Percentiles rank a stretch among this genome's conserved stretches.
phyloP scores from a whole-genome alignment of 2,797 vertebrate species.

The Gymnopithys bicolor region DNA sequence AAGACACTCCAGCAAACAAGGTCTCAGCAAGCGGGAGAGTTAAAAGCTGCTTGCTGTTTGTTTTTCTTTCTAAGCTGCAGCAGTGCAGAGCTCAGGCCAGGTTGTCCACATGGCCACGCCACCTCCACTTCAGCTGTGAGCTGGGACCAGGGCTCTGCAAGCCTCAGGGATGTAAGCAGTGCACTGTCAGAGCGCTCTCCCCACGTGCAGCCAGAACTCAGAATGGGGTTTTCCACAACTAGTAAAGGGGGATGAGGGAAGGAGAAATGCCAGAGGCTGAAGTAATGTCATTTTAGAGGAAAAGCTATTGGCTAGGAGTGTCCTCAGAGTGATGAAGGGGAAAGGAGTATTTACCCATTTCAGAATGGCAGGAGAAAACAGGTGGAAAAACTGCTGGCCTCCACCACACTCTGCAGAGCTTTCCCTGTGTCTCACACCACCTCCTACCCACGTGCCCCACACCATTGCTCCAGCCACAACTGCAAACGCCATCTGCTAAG shows the following conservation, averaged over 20 bases:
- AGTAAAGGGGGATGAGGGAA: background rate
- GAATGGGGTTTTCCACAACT: background rate
- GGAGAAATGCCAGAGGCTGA: background rate
- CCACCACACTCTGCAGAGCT: background rate
- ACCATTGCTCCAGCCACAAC: background rate
- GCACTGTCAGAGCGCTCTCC: rapidly evolving
- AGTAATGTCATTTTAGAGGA: background rate
- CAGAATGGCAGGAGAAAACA: background rate
- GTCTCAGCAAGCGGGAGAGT: background rate
- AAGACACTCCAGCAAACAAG: rapidly evolving
- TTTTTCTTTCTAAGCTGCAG: background rate
- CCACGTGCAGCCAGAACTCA: rapidly evolving
- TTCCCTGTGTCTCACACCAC: rapidly evolving
- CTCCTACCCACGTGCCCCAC: rapidly evolving
- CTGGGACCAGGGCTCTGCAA: background rate
- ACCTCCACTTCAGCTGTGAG: background rate
- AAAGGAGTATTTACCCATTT: background rate
- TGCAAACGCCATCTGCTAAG: rapidly evolving
- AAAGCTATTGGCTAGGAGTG: background rate
- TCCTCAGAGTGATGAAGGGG: background rate
- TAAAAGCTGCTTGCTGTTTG: rapidly evolving
- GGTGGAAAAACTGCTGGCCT: background rate
- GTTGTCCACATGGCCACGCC: background rate
- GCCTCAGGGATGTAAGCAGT: background rate
- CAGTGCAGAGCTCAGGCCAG: background rate